A percentile compares a stretch with the other conserved stretches of the same genome.
These are phyloP conservation scores for Brassicogethes aeneus DNA, from an alignment of 2,888 invertebrate species.

Conservation along the genomic window DNA sequence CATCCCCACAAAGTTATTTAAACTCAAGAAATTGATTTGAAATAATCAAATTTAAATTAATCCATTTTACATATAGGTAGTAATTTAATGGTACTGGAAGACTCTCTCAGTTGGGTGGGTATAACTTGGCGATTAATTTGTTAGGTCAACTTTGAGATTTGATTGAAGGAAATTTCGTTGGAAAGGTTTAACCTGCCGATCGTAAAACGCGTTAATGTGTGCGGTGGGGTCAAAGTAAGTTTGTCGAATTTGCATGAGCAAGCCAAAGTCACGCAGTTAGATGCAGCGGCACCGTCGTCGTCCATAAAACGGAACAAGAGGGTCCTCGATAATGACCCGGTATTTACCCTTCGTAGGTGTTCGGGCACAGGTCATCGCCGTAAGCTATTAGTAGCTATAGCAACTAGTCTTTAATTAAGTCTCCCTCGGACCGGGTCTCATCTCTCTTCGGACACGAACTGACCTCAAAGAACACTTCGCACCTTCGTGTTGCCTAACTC, in stretches of 20 bases:
- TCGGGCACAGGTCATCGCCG: slow-evolving; percentile 22
- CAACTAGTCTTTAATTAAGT: slow-evolving; percentile 34
- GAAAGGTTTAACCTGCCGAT: slow-evolving; percentile 5
- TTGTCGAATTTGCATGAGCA: slow-evolving; percentile 15
- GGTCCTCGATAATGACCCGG: slow-evolving; percentile 16
- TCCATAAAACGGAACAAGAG: not conserved
- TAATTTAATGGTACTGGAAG: no score
- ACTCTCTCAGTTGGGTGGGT: no score
- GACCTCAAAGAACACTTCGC: slow-evolving; percentile 30
- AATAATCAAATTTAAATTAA: no score
- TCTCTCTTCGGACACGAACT: slow-evolving; percentile 25
- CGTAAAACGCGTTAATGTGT: slow-evolving; percentile 16
- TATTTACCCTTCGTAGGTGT: slow-evolving; percentile 25
- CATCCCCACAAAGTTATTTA: no score
- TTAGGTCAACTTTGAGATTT: slow-evolving; percentile 2
- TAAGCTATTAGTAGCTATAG: slow-evolving; percentile 34
- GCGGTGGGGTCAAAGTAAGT: slow-evolving; percentile 14
- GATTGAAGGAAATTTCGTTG: slow-evolving; percentile 4
- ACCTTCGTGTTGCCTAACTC: slow-evolving; percentile 27
- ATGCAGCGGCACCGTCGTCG: no score
- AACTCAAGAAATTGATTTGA: no score
- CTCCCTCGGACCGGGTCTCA: slow-evolving; percentile 21
- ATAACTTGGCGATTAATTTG: no score
- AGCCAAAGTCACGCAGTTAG: no score
- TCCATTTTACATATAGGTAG: no score